Evolutionary conservation across 2,888 invertebrate species (phyloP).

Genomic region (Frankliniella fusca): DNA sequence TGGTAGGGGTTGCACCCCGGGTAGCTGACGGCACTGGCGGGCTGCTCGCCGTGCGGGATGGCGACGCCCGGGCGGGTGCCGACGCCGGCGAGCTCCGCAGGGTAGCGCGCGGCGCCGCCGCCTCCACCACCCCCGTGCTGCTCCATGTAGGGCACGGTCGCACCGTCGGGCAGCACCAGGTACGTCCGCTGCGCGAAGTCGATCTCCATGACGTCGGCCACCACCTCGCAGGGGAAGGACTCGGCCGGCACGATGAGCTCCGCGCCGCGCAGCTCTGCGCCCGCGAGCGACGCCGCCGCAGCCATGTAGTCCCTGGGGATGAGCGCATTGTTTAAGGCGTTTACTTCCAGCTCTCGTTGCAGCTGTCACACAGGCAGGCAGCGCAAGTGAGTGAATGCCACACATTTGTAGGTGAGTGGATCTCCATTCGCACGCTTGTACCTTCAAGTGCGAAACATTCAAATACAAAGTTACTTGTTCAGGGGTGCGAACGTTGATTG

Average conservation of each 20-base stretch:
- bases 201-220: background rate
- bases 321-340: too few species aligned
- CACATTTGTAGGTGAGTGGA: too few species aligned
- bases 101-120: background rate
- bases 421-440: too few species aligned
- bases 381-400: too few species aligned
- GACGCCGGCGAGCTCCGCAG: too few species aligned
- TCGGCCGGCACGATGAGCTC: constrained; percentile 7
- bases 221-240: constrained; percentile 6
- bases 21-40: background rate
- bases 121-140: background rate
- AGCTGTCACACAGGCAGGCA: too few species aligned
- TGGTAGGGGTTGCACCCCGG: constrained; percentile 15
- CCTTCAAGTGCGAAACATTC: too few species aligned
- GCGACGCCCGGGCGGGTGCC: background rate
- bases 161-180: background rate
- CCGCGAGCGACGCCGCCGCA: background rate
- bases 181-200: background rate
- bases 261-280: background rate
- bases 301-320: background rate
- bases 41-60: background rate
- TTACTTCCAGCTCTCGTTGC: too few species aligned
- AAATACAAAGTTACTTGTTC: too few species aligned
- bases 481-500: too few species aligned
- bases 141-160: background rate